Conservation (phyloP, 2,888 invertebrate genomes). For the Synanthedon vespiformis region DNA sequence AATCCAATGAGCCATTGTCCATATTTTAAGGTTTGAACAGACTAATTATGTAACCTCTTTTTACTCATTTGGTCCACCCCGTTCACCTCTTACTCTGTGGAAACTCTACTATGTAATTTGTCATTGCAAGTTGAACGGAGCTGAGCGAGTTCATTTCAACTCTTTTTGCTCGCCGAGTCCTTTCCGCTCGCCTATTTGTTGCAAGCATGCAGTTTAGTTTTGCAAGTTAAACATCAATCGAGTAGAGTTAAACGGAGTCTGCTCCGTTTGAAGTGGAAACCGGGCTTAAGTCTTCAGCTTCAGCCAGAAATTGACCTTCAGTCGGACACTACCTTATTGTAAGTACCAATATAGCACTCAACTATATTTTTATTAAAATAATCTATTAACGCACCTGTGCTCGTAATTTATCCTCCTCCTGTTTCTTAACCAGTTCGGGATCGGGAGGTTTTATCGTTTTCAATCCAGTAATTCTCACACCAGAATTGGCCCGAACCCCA, state of each 20-base stretch:
- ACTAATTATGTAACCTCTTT: too few relatives aligned
- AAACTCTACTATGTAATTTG: too few relatives aligned
- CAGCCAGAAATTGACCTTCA: too few relatives aligned
- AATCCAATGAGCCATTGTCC: too few relatives aligned
- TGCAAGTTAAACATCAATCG: neutral
- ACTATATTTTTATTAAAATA: too few relatives aligned
- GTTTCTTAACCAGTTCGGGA: conserved; percentile 35
- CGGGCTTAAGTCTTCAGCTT: neutral
- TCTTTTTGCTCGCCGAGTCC: neutral
- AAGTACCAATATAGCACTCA: too few relatives aligned
- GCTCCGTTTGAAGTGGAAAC: neutral
- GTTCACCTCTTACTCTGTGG: too few relatives aligned
- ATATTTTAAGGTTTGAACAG: too few relatives aligned
- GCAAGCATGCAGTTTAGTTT: neutral
- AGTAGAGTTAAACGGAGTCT: neutral
- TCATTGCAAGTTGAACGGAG: neutral
- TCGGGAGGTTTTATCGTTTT: conserved; percentile 50
- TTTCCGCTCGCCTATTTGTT: neutral
- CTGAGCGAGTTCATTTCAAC: neutral
- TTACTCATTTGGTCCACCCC: too few relatives aligned
- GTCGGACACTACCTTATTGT: too few relatives aligned
- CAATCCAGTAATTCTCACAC: conserved; percentile 51
- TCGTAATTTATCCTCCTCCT: conserved; percentile 45
- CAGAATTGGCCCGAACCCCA: conserved; percentile 22
- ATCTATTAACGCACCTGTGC: conserved; percentile 31